Conservation (phyloP, 2,113 vertebrate species). For the Scatophagus argus region DNA sequence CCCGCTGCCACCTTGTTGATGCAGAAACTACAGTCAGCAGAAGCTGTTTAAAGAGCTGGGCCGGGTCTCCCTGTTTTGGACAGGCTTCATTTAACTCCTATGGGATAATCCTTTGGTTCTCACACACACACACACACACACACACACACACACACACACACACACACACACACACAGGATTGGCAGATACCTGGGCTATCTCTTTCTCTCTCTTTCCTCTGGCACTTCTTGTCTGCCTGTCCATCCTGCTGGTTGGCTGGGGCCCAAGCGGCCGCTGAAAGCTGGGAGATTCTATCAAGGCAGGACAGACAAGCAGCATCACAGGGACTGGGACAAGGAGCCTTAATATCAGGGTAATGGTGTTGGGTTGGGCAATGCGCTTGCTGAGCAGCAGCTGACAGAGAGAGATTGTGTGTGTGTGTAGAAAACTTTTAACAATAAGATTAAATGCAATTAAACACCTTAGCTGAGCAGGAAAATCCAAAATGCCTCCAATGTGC, state of each 20-base stretch:
- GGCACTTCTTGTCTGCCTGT: slow-evolving; percentile 78
- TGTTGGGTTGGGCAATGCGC: slow-evolving; percentile 10
- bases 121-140: slow-evolving; percentile 41
- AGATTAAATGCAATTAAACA: neutral
- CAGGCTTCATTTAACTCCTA: slow-evolving; percentile 85
- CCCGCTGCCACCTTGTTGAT: slow-evolving; percentile 74
- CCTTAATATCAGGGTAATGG: slow-evolving; percentile 32
- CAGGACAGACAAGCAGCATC: slow-evolving; percentile 62
- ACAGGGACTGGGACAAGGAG: slow-evolving; percentile 43
- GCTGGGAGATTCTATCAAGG: slow-evolving; percentile 66
- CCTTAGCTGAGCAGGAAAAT: neutral
- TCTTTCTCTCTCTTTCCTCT: slow-evolving; percentile 79
- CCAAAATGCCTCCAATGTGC: neutral
- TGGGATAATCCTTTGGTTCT: slow-evolving; percentile 82
- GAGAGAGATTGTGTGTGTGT: neutral
- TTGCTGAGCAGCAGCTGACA: neutral
- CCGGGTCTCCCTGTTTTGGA: slow-evolving; percentile 76
- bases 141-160: slow-evolving; percentile 43
- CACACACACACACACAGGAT: slow-evolving; percentile 34
- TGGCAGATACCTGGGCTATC: slow-evolving; percentile 77
- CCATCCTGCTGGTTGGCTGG: slow-evolving; percentile 68
- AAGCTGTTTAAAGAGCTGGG: slow-evolving; percentile 79
- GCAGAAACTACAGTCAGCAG: slow-evolving; percentile 68
- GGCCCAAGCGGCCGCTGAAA: slow-evolving; percentile 66
- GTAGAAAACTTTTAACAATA: neutral